Evolutionary conservation across 2,113 vertebrate species (phyloP), one percentile per base, ranked within the genome.

Genomic region (Tenrec ecaudatus): DNA sequence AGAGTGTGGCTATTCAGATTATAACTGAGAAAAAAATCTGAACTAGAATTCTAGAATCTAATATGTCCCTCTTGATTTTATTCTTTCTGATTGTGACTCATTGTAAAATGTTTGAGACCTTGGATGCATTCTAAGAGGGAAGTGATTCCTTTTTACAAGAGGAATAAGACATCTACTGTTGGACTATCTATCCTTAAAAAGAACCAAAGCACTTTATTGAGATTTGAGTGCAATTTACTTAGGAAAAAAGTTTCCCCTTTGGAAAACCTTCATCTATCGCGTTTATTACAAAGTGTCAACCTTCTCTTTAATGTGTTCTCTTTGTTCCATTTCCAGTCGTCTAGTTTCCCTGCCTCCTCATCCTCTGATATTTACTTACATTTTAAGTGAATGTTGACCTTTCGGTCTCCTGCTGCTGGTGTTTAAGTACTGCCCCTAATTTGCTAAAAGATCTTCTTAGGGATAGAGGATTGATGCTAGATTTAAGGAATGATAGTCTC

Each of bases 121-220:
- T 20, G 68, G 11, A 14, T 77, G 0, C 43, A 47, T 90, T 82
- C 43, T 79, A 86, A 92, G 9, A 27, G 31, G 53, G 66, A 82
- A 47, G 33, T 38, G 25, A 47, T 68, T 86, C 29, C 47, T 20
- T 62, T 71, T 78, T 86, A 36, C 9, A 90, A 53, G 22, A 68
- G 83, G 89, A 38, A 60, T 53, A 86, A 82, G 83, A 29, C 3
- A 43, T 87, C 66, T 94, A 80, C 69, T 82, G 3, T 22, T 75
- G 73, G 82, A 86, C 69, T 88, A 79, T 53, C 38, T 77, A 80
- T 79, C 5, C 25, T 96, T 88, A 86, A 31, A 68, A 68, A 14
- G 31, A 64, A 64, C 8, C 47, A 53, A 53, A 64, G 8, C 23
- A 68, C 3, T 31, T 31, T 68, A 66, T 12, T 27, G 64, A 66